Percentiles rank a stretch among this genome's conserved stretches.
These are phyloP conservation scores for Polietes domitor DNA, from an alignment of 2,888 invertebrate genomes.

Conservation along the genomic window DNA sequence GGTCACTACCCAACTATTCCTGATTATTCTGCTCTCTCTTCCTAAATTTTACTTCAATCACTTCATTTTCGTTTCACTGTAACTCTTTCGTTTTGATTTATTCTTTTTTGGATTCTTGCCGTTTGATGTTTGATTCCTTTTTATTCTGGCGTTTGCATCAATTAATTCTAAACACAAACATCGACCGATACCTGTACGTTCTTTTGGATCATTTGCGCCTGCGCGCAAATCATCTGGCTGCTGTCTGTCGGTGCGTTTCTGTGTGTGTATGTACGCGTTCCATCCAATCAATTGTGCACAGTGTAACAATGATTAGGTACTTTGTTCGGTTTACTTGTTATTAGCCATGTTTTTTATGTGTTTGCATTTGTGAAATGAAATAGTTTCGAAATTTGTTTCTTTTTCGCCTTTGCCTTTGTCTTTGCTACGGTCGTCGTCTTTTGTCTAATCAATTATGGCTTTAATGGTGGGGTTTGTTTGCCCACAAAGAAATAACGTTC, in stretches of 20 bases:
- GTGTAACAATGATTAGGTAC: background rate
- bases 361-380: constrained; percentile 3
- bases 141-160: constrained; percentile 41
- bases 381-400: background rate
- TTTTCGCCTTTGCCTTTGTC: background rate
- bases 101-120: background rate
- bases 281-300: background rate
- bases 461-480: background rate
- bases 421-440: background rate
- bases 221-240: background rate
- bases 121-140: constrained; percentile 20
- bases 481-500: background rate
- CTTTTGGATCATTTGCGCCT: background rate
- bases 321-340: background rate
- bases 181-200: background rate
- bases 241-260: background rate
- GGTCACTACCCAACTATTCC: no score
- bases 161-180: constrained; percentile 24
- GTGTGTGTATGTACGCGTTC: background rate
- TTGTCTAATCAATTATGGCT: constrained; percentile 5
- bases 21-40: no score
- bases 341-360: background rate
- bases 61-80: background rate
- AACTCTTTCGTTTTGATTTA: background rate
- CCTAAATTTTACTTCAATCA: no score